Base-by-base conservation (phyloP, 2,888 invertebrate species). In the Stratiomys singularior region DNA sequence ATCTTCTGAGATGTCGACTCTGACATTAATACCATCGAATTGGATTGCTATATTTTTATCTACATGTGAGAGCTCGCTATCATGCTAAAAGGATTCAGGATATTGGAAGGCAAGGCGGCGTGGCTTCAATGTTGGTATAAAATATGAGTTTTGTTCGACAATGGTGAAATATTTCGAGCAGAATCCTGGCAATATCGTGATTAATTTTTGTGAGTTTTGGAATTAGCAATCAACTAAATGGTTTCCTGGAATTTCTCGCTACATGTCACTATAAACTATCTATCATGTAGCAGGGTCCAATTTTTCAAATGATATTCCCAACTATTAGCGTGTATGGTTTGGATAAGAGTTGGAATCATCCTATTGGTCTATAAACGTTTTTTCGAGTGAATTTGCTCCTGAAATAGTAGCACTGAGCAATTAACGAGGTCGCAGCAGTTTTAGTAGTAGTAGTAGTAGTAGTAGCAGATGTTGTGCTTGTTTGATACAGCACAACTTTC, bases 201-300 rank as follows among this genome's bases (percentile, higher is more conserved):
- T 82, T 82, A 82, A 82, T 81, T 82, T 81, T 81, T 80, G 81
- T 78, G 81, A 82, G 80, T 82, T 78, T 80, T 77, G 80, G 81
- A 82, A 82, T 82, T 82, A 82, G 82, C 82, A 82, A 82, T 82
- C 82, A 82, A 81, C 81, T 82, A 82, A 82, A 82, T 82, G 81
- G 82, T 80, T 37, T 77, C 60, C 56, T 28, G 25, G 46, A 69
- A 74, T 60, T 58, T 52, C 13, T 56, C 30, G 21, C 52, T 52
- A 37, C 52, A 18, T 52, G 15, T 52, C 52, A 37, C 52, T 52
- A n/a, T 15, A 52, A 9, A 9, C 52, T 9, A 52, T 52, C 52
- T 52, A 18, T 52, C 52, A 9, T 52, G 52, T 52, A 52, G 15
- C 52, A 3, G 37, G 3, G 3, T 37, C 9, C 37, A 37, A n/a